Evolutionary conservation across 2,888 invertebrate species (phyloP).

Genomic region (Arrhopalites spinosus): DNA sequence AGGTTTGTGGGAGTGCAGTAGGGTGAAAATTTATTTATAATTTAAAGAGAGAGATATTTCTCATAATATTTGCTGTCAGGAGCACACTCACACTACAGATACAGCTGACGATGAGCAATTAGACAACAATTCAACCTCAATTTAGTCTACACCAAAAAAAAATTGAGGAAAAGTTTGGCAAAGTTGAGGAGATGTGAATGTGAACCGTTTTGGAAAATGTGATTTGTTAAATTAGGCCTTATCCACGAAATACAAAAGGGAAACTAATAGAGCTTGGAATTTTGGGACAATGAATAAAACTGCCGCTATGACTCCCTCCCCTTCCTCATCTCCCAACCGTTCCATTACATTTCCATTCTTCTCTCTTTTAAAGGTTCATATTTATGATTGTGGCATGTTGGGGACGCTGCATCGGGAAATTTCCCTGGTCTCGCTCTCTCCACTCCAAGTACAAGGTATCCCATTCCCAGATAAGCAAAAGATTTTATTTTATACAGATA

Average conservation of each 20-base stretch:
- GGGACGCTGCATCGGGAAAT: no score
- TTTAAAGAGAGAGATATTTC: no score
- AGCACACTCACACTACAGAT: not conserved
- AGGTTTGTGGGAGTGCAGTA: no score
- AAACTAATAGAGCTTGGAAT: slow-evolving; percentile 19
- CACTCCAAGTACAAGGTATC: no score
- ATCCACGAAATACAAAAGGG: slow-evolving; percentile 17
- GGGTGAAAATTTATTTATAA: no score
- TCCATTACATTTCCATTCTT: not conserved
- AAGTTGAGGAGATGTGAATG: not conserved
- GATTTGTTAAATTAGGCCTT: slow-evolving; percentile 28
- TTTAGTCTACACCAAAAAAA: not conserved
- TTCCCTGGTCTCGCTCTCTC: no score
- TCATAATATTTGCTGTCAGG: no score
- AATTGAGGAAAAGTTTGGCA: not conserved
- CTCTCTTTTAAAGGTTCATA: no score
- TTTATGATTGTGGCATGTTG: no score
- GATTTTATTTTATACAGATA: no score
- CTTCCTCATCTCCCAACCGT: not conserved
- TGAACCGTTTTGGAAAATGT: slow-evolving; percentile 25
- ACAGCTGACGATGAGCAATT: not conserved
- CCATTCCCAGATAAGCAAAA: no score
- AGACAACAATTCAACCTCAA: not conserved
- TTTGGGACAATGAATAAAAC: not conserved
- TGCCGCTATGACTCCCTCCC: not conserved